Evolutionary conservation across 2,113 vertebrate genomes (phyloP), one percentile per base, ranked within the genome.

Genomic region (Oncorhynchus keta): DNA sequence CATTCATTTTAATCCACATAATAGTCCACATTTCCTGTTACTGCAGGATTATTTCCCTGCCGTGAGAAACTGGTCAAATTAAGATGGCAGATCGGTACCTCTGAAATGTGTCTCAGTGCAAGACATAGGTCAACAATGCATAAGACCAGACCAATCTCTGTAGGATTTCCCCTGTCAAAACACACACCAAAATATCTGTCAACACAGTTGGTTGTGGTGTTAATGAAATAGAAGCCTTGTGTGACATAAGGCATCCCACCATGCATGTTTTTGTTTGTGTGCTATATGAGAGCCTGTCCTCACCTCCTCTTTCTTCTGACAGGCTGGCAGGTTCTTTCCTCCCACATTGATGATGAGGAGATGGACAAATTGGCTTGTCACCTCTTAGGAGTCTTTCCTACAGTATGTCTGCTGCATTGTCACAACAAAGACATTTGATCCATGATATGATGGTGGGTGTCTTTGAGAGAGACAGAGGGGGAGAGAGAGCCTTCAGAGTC

Each of bases 391-490:
- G 89, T 88, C 82, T 86, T 86, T 89, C 88, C 83, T 86, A 45
- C 84, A 45, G 39, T 45, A 45, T 45, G 82, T 85, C 83, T 88
- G 86, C 86, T 84, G 77, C 70, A 62, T 86, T 76, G 91, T 93
- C 92, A 91, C 90, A 92, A 92, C 91, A 89, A 83, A 83, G 90
- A 85, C 87, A 90, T 84, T 77, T 81, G 90, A 91, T 90, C 86
- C 80, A 78, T 85, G 80, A 90, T 86, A 80, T 87, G 87, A 86
- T 22, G 83, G 68, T 51, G 69, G 69, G 67, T 75, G 71, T 16
- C 51, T 55, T 3, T 55, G 51, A 26, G 66, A 55, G 71, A 18
- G 30, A 28, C 14, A 30, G 12, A 73, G 51, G 30, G n/a, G 22
- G 22, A 28, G 18, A 73, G 22, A 22, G 55, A 51, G 6, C 22